phyloP scores from a whole-genome alignment of 2,888 invertebrate genomes.

The Doris montereyensis region DNA sequence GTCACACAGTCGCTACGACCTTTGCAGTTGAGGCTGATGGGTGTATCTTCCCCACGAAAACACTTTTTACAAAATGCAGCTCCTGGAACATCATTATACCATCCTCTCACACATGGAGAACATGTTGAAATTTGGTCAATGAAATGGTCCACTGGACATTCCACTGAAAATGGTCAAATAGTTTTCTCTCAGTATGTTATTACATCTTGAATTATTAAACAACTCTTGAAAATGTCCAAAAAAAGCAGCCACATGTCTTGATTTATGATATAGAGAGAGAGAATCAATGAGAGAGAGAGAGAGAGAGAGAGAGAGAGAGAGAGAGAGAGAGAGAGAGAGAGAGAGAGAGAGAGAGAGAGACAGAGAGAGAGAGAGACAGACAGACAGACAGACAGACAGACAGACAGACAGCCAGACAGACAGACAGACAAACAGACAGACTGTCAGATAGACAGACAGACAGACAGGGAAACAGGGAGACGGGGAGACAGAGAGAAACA shows the following conservation, averaged over 20 bases:
- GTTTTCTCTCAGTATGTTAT: background rate
- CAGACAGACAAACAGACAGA: background rate
- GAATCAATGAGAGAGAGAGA: background rate
- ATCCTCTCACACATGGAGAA: conserved; percentile 45
- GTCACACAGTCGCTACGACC: too few relatives aligned
- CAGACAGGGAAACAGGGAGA: background rate
- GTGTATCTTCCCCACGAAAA: conserved; percentile 31
- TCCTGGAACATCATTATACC: conserved; percentile 39
- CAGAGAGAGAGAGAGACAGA: background rate
- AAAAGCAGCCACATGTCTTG: background rate
- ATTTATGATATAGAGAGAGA: background rate
- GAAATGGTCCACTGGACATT: conserved; percentile 54
- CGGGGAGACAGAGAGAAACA: background rate
- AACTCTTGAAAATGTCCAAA: background rate
- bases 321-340: background rate
- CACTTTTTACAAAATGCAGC: conserved; percentile 39
- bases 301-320: background rate
- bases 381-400: background rate
- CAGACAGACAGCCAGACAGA: background rate
- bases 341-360: background rate
- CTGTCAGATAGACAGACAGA: background rate
- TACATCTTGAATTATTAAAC: background rate
- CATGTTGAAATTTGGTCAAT: conserved; percentile 47
- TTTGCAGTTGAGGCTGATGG: background rate
- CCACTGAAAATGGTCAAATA: conserved; percentile 51